Evolutionary conservation across 2,888 invertebrate genomes (phyloP).

Genomic region (Epistrophe eligans): DNA sequence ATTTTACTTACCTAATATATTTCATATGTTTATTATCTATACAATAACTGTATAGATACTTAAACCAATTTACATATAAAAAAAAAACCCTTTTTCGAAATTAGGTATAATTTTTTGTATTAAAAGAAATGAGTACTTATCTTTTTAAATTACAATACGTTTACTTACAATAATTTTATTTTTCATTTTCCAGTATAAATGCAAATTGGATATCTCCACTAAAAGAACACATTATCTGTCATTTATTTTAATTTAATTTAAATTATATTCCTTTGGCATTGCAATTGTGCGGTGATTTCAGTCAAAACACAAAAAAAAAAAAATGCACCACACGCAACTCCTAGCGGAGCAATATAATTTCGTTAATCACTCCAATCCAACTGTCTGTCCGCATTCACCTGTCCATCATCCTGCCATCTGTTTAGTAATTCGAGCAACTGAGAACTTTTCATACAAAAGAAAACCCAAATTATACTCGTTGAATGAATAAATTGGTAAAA

Average conservation of each 20-base stretch:
- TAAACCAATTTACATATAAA: neutral
- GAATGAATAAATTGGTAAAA: constrained; percentile 71
- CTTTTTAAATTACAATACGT: neutral
- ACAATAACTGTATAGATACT: neutral
- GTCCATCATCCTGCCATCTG: constrained; percentile 73
- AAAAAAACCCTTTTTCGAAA: neutral
- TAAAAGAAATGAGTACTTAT: neutral
- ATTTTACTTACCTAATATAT: neutral
- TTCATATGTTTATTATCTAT: neutral
- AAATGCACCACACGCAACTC: constrained; percentile 69
- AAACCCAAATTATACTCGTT: constrained; percentile 44
- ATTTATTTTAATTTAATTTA: constrained; percentile 71
- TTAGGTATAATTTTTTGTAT: neutral
- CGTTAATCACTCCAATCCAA: constrained; percentile 73
- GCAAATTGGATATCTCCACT: constrained; percentile 48
- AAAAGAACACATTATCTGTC: constrained; percentile 58
- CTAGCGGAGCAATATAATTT: constrained; percentile 75
- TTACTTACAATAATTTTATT: constrained; percentile 53
- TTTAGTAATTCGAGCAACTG: constrained; percentile 48
- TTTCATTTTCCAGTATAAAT: constrained; percentile 53
- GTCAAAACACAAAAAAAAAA: constrained; percentile 21
- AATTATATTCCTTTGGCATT: constrained; percentile 61
- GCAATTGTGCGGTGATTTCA: constrained; percentile 67
- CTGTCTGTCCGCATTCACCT: constrained; percentile 73
- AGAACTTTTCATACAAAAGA: constrained; percentile 34